Conservation (phyloP, 2,888 invertebrate species). For the Rhagonycha fulva region DNA sequence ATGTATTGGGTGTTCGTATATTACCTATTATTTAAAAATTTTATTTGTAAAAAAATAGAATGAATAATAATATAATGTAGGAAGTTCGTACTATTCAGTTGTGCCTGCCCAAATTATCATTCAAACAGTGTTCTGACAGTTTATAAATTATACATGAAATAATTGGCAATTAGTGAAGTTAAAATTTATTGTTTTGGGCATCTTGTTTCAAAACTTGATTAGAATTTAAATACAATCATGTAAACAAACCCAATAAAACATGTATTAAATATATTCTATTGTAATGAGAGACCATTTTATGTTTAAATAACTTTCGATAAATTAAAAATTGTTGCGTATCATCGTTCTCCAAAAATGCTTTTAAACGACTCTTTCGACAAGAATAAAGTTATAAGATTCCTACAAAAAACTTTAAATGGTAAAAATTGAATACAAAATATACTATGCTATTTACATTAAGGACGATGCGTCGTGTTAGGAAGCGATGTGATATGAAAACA, state of each 20-base stretch:
- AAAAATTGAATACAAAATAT: neutral
- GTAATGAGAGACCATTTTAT: neutral
- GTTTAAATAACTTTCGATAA: neutral
- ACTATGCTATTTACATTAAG: constrained; percentile 7
- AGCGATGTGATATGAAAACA: constrained; percentile 16
- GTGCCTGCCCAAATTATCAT: neutral
- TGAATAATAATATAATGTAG: neutral
- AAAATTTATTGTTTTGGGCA: neutral
- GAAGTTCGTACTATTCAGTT: neutral
- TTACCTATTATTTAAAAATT: neutral
- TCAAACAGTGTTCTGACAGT: neutral
- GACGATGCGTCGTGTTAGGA: constrained; percentile 4
- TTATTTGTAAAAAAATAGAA: too few species aligned
- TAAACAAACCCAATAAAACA: neutral
- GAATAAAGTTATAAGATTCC: neutral
- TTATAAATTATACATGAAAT: neutral
- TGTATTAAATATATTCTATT: neutral
- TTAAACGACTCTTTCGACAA: neutral
- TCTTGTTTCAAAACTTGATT: neutral
- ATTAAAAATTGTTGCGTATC: neutral
- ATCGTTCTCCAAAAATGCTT: neutral
- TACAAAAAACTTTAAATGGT: neutral
- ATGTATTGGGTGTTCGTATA: neutral
- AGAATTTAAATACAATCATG: neutral
- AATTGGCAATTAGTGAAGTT: constrained; percentile 2